Percentiles rank a stretch among this genome's conserved stretches.
These are phyloP conservation scores for Tricholauxania praeusta DNA, from an alignment of 2,888 invertebrate species.

Conservation along the genomic window DNA sequence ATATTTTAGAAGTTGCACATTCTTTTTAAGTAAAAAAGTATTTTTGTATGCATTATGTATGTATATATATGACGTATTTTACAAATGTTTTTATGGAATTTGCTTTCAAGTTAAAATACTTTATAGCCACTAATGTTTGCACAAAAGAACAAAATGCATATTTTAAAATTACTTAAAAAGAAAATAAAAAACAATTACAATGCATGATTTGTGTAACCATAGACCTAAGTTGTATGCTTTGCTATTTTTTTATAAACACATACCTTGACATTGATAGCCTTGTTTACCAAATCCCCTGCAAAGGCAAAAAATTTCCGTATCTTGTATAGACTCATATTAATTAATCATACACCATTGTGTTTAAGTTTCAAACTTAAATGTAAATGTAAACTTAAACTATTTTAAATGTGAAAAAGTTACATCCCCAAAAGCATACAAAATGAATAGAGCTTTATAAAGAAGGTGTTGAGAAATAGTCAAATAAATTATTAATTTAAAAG, in stretches of 20 bases:
- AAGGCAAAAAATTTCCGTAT: constrained; percentile 70
- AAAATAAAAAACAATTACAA: constrained; percentile 28
- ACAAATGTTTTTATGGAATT: constrained; percentile 36
- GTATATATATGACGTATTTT: constrained; percentile 36
- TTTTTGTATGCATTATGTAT: constrained; percentile 37
- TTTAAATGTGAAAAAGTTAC: constrained; percentile 7
- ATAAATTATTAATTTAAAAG: constrained; percentile 2
- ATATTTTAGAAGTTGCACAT: constrained; percentile 5
- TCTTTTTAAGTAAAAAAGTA: constrained; percentile 16
- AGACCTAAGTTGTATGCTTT: constrained; percentile 23
- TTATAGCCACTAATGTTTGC: too few relatives aligned
- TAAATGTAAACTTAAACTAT: constrained; percentile 26
- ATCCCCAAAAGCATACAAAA: constrained; percentile 32
- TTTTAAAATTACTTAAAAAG: constrained; percentile 26
- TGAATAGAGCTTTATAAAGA: constrained; percentile 5
- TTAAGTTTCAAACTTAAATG: constrained; percentile 43
- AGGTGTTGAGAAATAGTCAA: neutral
- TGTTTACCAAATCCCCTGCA: constrained; percentile 96
- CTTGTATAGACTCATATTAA: constrained; percentile 57
- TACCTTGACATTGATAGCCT: constrained; percentile 98
- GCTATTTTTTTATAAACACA: constrained; percentile 56
- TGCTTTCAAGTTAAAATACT: constrained; percentile 16
- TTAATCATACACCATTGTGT: constrained; percentile 44
- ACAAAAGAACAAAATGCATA: constrained; percentile 13
- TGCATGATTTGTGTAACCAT: constrained; percentile 24